phyloP scores from a whole-genome alignment of 2,113 vertebrate species.

The Suricata suricatta region DNA sequence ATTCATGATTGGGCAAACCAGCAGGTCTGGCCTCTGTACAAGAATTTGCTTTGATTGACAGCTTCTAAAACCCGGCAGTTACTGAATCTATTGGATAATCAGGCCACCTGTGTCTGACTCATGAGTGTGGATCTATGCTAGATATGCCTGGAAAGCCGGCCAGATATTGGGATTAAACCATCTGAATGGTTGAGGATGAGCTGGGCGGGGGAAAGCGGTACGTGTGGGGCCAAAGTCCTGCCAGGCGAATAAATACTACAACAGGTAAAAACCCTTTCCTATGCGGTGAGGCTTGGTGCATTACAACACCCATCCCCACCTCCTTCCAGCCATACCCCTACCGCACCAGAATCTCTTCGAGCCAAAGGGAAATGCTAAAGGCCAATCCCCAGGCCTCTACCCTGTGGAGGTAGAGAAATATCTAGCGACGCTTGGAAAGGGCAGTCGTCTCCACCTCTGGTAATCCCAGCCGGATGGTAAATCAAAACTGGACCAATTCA shows the following conservation, averaged over 20 bases:
- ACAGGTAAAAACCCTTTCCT: neutral
- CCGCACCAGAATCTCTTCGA: neutral
- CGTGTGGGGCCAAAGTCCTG: neutral
- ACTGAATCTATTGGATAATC: neutral
- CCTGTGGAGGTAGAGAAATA: neutral
- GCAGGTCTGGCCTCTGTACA: neutral
- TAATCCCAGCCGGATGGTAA: neutral
- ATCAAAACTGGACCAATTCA: neutral
- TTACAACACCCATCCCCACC: neutral
- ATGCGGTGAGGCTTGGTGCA: neutral
- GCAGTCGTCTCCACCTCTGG: neutral
- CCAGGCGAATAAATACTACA: neutral
- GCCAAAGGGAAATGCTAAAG: neutral
- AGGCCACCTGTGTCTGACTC: neutral
- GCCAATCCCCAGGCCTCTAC: neutral
- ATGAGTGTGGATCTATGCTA: no score
- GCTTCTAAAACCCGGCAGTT: neutral
- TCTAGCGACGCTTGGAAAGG: neutral
- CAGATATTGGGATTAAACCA: neutral
- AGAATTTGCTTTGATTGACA: neutral
- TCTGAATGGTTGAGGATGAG: neutral
- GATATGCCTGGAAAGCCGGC: neutral
- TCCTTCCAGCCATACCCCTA: no score
- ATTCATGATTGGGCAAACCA: neutral
- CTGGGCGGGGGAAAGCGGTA: neutral